Evolutionary conservation across 1,140 invertebrate genomes (phyloP).

Genomic region (Drosophila nannoptera): DNA sequence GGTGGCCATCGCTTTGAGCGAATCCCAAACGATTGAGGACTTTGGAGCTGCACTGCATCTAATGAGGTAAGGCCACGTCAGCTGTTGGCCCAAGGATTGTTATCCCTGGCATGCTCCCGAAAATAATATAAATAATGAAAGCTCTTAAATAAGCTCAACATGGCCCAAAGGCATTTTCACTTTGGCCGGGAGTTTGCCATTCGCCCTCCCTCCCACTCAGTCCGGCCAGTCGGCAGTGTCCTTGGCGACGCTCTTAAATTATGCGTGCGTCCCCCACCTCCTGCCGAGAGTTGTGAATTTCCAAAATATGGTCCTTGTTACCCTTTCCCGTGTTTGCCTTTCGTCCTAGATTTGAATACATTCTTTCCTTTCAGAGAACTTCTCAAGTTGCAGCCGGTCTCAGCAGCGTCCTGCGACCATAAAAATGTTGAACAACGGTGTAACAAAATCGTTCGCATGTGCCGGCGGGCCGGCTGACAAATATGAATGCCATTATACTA

Average conservation of each 20-base stretch:
- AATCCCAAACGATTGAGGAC: conserved; percentile 95
- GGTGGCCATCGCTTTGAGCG: conserved; percentile 95
- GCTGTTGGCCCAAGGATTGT: conserved; percentile 9
- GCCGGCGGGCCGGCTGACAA: too few relatives aligned
- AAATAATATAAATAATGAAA: conserved; percentile 68
- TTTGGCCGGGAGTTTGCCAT: conserved; percentile 14
- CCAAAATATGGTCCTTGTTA: conserved; percentile 49
- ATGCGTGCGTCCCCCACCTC: conserved; percentile 22
- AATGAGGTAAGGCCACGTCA: conserved; percentile 69
- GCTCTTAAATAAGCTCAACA: conserved; percentile 60
- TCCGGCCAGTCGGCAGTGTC: conserved; percentile 10
- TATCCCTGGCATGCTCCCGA: conserved; percentile 11
- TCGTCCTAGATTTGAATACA: conserved; percentile 41
- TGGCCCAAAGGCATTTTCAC: conserved; percentile 54
- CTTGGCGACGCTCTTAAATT: conserved; percentile 35
- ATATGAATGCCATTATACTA: too few relatives aligned
- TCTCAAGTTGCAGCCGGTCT: conserved; percentile 10
- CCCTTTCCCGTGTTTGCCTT: conserved; percentile 35
- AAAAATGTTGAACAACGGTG: neutral
- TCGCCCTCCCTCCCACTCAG: too few relatives aligned
- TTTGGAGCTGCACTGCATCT: conserved; percentile 78
- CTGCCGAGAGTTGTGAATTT: conserved; percentile 50
- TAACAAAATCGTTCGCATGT: neutral
- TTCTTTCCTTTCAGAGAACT: conserved; percentile 31
- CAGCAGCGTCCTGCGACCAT: neutral